Conservation (phyloP, 1,140 invertebrate species). For the Cyphomyrmex costatus region DNA sequence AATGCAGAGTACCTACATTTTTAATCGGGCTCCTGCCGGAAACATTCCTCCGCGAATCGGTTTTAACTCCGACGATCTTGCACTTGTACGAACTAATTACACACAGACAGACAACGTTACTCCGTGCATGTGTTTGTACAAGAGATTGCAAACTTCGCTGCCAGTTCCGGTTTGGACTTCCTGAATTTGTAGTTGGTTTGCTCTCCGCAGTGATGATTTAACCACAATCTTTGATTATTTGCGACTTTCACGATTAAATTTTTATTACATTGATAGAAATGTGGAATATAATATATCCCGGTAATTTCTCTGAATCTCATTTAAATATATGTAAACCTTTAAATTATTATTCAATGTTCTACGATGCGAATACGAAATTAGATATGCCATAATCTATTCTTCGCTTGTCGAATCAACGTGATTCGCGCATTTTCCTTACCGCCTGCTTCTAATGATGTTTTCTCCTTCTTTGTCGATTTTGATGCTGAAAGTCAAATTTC, state of each 20-base stretch:
- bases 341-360: neutral
- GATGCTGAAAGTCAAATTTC: conserved; percentile 42
- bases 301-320: neutral
- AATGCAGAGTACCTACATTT: neutral
- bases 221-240: neutral
- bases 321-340: neutral
- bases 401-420: conserved; percentile 14
- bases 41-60: conserved; percentile 9
- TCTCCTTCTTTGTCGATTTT: conserved; percentile 26
- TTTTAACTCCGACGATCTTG: neutral
- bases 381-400: conserved; percentile 1
- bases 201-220: neutral
- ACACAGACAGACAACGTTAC: neutral
- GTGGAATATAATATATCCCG: neutral
- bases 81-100: conserved; percentile 10
- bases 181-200: neutral
- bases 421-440: neutral
- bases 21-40: conserved; percentile 4
- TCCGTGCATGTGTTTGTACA: neutral
- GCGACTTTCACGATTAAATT: neutral
- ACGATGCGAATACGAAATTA: neutral
- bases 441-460: conserved; percentile 2
- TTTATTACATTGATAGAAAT: neutral
- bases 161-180: neutral
- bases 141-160: neutral